A percentile compares a stretch with the other conserved stretches of the same genome.
Conservation (phyloP, 1,140 invertebrate genomes). For the Lepidurus couesii region DNA sequence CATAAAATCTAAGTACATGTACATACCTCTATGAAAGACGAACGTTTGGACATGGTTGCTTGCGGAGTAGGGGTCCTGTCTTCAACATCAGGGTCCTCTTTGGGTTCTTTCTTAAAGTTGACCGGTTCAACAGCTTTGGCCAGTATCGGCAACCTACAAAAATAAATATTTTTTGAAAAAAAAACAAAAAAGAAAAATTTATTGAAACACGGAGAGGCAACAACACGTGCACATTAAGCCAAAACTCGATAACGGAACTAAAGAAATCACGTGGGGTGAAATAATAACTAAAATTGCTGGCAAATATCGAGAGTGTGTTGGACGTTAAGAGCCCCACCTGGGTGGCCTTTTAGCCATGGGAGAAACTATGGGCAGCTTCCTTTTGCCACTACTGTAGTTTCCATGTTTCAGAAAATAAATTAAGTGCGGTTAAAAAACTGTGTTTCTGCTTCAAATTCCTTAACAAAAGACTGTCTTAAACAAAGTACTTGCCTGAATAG, state of each 20-base stretch:
- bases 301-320: neutral
- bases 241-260: neutral
- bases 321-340: slow-evolving; percentile 18
- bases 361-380: slow-evolving; percentile 5
- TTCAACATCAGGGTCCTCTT: neutral
- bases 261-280: neutral
- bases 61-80: neutral
- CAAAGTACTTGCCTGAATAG: neutral
- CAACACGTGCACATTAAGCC: neutral
- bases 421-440: neutral
- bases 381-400: neutral
- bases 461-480: neutral
- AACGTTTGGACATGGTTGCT: slow-evolving; percentile 7
- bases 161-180: neutral
- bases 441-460: neutral
- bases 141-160: neutral
- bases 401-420: neutral
- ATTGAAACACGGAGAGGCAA: neutral
- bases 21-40: slow-evolving; percentile 7
- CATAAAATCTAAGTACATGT: too few relatives aligned
- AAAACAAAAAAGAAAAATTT: neutral
- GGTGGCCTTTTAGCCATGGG: slow-evolving; percentile 8
- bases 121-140: neutral
- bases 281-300: neutral
- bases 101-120: neutral